Percentiles rank a stretch among this genome's conserved stretches.
Evolutionary conservation across 64 coral and sea anemone genomes (phyloP).

Genomic region (Pocillopora damicornis): DNA sequence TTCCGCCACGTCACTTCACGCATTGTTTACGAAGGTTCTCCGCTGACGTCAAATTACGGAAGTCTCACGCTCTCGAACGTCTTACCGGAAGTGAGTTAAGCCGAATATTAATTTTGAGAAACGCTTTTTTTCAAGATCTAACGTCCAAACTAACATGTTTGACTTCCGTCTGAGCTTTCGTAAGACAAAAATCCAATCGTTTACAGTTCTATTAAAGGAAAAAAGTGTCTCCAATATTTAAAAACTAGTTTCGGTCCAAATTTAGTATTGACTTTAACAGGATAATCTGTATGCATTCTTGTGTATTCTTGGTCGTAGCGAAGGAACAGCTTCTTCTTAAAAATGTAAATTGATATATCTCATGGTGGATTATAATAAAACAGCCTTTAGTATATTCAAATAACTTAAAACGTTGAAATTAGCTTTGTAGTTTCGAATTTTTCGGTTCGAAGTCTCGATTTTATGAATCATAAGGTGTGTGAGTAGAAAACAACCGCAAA

Average conservation of each 20-base stretch:
- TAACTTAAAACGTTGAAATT: neutral
- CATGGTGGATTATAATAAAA: neutral
- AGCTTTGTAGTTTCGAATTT: neutral
- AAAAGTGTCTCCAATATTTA: neutral
- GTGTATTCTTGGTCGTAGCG: constrained; percentile 32
- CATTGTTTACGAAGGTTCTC: constrained; percentile 41
- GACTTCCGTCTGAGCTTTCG: neutral
- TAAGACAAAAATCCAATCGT: neutral
- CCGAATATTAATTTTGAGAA: neutral
- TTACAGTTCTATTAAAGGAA: neutral
- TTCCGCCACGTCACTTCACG: constrained; percentile 46
- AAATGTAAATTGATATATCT: neutral
- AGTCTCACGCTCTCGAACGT: constrained; percentile 32
- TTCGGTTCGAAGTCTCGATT: neutral
- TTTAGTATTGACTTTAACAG: neutral
- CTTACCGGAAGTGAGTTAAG: neutral
- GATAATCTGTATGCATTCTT: constrained; percentile 24
- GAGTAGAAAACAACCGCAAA: neutral
- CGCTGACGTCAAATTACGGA: constrained; percentile 27
- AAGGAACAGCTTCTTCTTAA: neutral
- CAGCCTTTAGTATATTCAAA: neutral
- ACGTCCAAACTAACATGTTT: neutral
- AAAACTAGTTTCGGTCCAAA: neutral
- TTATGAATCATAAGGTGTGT: neutral
- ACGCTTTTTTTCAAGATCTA: neutral